Percentiles rank a stretch among this genome's conserved stretches.
Evolutionary conservation across 2,888 invertebrate genomes (phyloP).

Genomic region (Pediacus dermestoides): DNA sequence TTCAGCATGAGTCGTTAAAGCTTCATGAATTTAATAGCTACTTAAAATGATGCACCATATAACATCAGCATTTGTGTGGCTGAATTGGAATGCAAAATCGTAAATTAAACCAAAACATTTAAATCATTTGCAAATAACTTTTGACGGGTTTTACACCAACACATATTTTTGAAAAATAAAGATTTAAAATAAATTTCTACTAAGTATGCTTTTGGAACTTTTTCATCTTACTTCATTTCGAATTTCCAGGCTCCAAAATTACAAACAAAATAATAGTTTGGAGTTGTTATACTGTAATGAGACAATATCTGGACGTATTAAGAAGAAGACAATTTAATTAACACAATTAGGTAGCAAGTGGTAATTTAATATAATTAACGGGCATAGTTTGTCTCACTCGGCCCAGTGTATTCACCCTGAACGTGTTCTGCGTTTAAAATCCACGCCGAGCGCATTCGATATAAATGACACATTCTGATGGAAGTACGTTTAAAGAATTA

Average conservation of each 20-base stretch:
- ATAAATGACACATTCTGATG: constrained; percentile 24
- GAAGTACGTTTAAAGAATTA: constrained; percentile 16
- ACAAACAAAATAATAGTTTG: too few relatives aligned
- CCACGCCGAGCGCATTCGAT: constrained; percentile 13
- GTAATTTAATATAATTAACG: constrained; percentile 30
- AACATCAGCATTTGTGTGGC: constrained; percentile 13
- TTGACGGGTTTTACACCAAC: too few relatives aligned
- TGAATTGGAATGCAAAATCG: constrained; percentile 15
- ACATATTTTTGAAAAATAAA: too few relatives aligned
- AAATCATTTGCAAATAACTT: not conserved
- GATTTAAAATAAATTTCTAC: too few relatives aligned
- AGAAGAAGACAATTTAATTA: constrained; percentile 29
- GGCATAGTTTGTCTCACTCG: constrained; percentile 26
- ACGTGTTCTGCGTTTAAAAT: constrained; percentile 25
- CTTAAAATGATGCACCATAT: constrained; percentile 9
- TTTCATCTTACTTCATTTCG: too few relatives aligned
- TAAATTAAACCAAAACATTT: constrained; percentile 15
- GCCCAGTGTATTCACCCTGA: constrained; percentile 26
- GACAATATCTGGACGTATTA: constrained; percentile 5
- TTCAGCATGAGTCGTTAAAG: too few relatives aligned
- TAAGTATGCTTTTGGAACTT: too few relatives aligned
- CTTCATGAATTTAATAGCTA: constrained; percentile 13
- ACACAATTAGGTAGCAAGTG: constrained; percentile 27
- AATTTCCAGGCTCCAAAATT: too few relatives aligned
- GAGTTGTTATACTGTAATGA: too few relatives aligned